These are phyloP conservation scores for Pangasius krempfi DNA, from an alignment of 2,797 vertebrate species.

Conservation along the genomic window DNA sequence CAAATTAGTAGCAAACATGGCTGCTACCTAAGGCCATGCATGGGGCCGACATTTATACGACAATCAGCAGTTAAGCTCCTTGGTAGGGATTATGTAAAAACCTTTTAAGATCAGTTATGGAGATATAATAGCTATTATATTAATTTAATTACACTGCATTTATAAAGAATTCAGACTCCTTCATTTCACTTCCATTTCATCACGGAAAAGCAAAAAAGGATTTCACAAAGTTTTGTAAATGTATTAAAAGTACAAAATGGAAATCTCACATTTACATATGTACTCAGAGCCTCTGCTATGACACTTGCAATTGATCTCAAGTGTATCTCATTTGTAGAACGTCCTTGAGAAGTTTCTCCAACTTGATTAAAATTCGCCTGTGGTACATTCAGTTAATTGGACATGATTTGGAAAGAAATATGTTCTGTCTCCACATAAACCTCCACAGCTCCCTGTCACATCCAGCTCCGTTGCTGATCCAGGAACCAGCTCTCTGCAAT, in stretches of 20 bases:
- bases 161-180: not conserved
- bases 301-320: not conserved
- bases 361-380: not conserved
- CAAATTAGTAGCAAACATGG: slow-evolving; percentile 63
- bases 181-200: not conserved
- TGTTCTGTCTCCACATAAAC: not conserved
- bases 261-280: not conserved
- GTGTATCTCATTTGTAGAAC: not conserved
- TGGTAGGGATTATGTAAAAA: not conserved
- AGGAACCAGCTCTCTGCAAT: not conserved
- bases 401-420: not conserved
- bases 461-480: not conserved
- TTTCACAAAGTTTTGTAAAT: not conserved
- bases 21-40: slow-evolving; percentile 51
- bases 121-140: not conserved
- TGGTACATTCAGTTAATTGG: not conserved
- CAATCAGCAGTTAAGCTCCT: slow-evolving; percentile 21
- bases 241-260: not conserved
- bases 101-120: not conserved
- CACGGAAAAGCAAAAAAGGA: not conserved
- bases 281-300: not conserved
- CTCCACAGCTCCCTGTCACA: not conserved
- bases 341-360: not conserved
- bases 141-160: not conserved
- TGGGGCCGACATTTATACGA: slow-evolving; percentile 23